These are phyloP conservation scores for Pterobdella sp. DNA, from an alignment of 2,888 invertebrate species.

Conservation along the genomic window DNA sequence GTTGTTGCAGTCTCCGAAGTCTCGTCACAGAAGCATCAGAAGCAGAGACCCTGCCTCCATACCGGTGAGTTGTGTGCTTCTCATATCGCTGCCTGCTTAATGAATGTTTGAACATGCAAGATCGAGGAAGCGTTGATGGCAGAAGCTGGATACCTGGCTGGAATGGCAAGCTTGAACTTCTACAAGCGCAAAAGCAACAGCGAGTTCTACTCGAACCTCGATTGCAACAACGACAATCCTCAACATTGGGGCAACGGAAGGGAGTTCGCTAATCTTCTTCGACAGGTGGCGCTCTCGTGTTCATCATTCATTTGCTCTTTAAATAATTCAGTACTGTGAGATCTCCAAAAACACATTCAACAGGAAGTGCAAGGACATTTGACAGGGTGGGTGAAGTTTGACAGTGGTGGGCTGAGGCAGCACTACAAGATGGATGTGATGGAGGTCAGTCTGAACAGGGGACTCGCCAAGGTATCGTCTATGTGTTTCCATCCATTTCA, in stretches of 20 bases:
- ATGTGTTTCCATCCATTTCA: too few relatives aligned
- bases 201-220: slow-evolving; percentile 52
- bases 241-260: slow-evolving; percentile 32
- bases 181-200: slow-evolving; percentile 47
- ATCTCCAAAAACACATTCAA: slow-evolving; percentile 34
- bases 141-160: background rate
- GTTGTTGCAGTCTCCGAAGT: too few relatives aligned
- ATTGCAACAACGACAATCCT: slow-evolving; percentile 33
- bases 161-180: background rate
- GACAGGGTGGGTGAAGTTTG: slow-evolving; percentile 45
- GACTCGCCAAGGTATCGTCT: slow-evolving; percentile 35
- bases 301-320: too few relatives aligned
- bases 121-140: background rate
- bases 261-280: slow-evolving; percentile 31
- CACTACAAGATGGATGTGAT: slow-evolving; percentile 43
- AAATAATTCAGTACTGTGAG: background rate
- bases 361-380: slow-evolving; percentile 41
- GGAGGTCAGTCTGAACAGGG: slow-evolving; percentile 40
- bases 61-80: too few relatives aligned
- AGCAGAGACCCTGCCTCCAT: too few relatives aligned
- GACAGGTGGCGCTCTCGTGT: slow-evolving; percentile 20
- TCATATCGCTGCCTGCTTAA: too few relatives aligned
- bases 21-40: too few relatives aligned
- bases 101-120: background rate
- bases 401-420: slow-evolving; percentile 42